These are phyloP conservation scores for Pristionchus japonicus DNA, from an alignment of 2,888 invertebrate genomes.

Conservation along the genomic window DNA sequence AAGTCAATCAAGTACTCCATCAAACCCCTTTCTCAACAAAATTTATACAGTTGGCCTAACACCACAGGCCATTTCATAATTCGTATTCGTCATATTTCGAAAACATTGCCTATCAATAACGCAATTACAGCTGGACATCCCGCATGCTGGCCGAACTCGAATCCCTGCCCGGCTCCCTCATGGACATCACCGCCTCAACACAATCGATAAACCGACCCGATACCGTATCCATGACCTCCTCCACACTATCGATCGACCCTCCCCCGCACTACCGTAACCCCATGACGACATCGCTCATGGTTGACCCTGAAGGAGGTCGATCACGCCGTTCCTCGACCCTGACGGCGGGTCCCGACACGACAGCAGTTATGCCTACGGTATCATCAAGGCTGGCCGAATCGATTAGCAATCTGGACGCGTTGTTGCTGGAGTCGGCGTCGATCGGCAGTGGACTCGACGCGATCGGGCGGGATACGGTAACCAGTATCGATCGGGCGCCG, in stretches of 20 bases:
- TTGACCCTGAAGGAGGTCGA: neutral
- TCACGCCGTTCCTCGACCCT: neutral
- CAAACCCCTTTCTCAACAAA: neutral
- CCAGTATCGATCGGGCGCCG: neutral
- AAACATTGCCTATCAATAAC: no score
- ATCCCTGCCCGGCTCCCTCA: constrained; percentile 58
- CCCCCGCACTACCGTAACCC: neutral
- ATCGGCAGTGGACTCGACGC: neutral
- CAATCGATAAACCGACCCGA: constrained; percentile 15
- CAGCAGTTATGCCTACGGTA: neutral
- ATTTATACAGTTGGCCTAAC: no score
- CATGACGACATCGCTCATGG: constrained; percentile 14
- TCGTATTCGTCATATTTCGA: neutral
- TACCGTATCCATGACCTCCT: constrained; percentile 36
- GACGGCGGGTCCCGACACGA: constrained; percentile 14
- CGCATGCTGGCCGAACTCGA: constrained; percentile 65
- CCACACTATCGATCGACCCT: neutral
- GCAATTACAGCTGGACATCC: constrained; percentile 60
- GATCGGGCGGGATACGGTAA: constrained; percentile 5
- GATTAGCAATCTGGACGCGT: neutral
- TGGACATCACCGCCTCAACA: constrained; percentile 46
- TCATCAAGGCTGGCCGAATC: constrained; percentile 22
- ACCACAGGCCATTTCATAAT: neutral
- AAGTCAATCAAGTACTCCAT: no score
- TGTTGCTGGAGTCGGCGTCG: constrained; percentile 5